phyloP scores from a whole-genome alignment of 1,140 invertebrate species.

The Lasioglossum albipes region DNA sequence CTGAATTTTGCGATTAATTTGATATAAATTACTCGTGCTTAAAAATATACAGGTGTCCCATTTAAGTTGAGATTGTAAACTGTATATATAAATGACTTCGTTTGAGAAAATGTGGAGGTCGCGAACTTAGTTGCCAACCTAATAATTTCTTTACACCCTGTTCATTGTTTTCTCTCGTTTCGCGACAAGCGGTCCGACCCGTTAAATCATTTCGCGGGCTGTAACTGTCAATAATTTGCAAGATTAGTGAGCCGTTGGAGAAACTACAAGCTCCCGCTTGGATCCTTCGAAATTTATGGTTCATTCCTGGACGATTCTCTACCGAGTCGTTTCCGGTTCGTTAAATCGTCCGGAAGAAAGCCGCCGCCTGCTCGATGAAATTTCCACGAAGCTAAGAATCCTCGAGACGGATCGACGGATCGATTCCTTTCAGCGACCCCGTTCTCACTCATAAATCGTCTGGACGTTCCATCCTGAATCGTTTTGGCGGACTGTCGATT shows the following conservation, averaged over 20 bases:
- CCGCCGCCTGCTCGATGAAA: slow-evolving; percentile 10
- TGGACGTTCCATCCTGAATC: slow-evolving; percentile 3
- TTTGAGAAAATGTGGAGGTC: too few relatives aligned
- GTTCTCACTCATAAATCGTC: slow-evolving; percentile 45
- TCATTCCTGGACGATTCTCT: slow-evolving; percentile 48
- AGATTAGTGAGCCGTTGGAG: slow-evolving; percentile 41
- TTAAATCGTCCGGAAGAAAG: slow-evolving; percentile 41
- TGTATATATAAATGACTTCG: too few relatives aligned
- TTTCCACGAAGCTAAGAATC: slow-evolving; percentile 4
- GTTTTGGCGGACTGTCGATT: slow-evolving; percentile 18
- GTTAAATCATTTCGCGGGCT: slow-evolving; percentile 18
- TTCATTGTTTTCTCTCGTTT: background rate
- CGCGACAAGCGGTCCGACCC: background rate
- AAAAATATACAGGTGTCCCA: too few relatives aligned
- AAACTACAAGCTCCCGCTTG: slow-evolving; percentile 38
- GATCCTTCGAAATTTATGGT: slow-evolving; percentile 28
- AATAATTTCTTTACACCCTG: background rate
- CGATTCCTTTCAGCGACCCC: slow-evolving; percentile 2
- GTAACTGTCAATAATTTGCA: slow-evolving; percentile 24
- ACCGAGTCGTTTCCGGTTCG: slow-evolving; percentile 21
- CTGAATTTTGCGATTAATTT: too few relatives aligned
- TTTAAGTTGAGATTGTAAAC: too few relatives aligned
- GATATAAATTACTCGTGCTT: too few relatives aligned
- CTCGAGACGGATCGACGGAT: too few relatives aligned
- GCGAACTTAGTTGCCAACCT: too few relatives aligned